Conservation (phyloP, 2,797 vertebrate genomes). For the Serranus cabrilla region DNA sequence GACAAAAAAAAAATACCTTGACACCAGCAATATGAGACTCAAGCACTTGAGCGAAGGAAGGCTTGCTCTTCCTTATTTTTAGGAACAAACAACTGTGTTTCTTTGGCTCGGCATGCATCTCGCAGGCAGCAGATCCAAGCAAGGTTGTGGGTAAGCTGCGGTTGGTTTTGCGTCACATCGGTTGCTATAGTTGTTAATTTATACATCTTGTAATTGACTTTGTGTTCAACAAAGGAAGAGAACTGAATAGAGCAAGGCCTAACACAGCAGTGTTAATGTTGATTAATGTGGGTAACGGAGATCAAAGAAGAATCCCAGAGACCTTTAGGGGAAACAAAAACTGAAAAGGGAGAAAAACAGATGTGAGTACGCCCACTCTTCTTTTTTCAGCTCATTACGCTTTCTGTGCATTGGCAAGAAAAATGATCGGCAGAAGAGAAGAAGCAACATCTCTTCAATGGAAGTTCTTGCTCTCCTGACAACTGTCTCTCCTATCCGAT, state of each 20-base stretch:
- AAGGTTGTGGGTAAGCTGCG: neutral
- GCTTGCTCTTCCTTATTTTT: conserved; percentile 65
- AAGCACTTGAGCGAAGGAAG: conserved; percentile 30
- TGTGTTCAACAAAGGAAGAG: conserved; percentile 58
- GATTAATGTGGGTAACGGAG: conserved; percentile 68
- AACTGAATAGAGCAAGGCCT: conserved; percentile 40
- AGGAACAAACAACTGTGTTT: conserved; percentile 57
- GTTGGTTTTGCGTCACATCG: conserved; percentile 17
- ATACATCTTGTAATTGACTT: conserved; percentile 65
- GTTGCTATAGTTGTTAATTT: conserved; percentile 58
- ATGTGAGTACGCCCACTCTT: conserved; percentile 65
- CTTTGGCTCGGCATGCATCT: conserved; percentile 27
- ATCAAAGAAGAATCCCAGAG: conserved; percentile 64
- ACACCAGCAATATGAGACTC: conserved; percentile 49
- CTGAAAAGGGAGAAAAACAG: conserved; percentile 59
- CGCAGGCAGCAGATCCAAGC: conserved; percentile 26
- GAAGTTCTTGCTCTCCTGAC: conserved; percentile 43
- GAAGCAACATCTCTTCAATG: conserved; percentile 35
- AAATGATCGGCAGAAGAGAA: conserved; percentile 37
- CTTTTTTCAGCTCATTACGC: conserved; percentile 65
- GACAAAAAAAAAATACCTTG: conserved; percentile 49
- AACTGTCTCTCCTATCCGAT: conserved; percentile 24
- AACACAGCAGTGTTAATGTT: conserved; percentile 61
- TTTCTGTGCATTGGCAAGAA: conserved; percentile 40
- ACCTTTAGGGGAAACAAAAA: conserved; percentile 60